A percentile compares a stretch with the other conserved stretches of the same genome.
These are phyloP conservation scores for Mustela lutreola DNA, from an alignment of 2,113 vertebrate species.

Conservation along the genomic window DNA sequence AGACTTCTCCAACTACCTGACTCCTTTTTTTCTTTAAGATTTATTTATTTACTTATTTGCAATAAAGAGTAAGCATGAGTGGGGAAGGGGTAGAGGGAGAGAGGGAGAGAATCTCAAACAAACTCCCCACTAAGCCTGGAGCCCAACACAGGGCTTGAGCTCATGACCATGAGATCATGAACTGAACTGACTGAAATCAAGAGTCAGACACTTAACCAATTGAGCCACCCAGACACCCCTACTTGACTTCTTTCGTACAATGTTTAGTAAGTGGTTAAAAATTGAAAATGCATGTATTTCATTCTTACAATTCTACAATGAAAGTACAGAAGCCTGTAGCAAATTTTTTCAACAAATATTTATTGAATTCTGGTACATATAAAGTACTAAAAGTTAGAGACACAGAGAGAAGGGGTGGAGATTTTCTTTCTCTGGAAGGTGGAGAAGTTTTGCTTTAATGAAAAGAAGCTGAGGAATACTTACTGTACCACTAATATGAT, in stretches of 20 bases:
- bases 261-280: neutral
- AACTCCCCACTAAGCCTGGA: neutral
- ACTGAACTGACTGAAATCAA: neutral
- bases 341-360: constrained; percentile 17
- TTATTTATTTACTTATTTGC: neutral
- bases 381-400: neutral
- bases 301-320: neutral
- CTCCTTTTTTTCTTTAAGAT: neutral
- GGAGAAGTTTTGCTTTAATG: neutral
- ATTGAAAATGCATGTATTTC: neutral
- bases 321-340: neutral
- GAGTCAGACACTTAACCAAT: neutral
- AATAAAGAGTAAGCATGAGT: neutral
- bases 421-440: neutral
- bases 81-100: neutral
- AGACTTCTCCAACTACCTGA: neutral
- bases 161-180: neutral
- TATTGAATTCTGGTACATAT: neutral
- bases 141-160: neutral
- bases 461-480: neutral
- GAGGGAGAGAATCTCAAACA: neutral
- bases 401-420: neutral
- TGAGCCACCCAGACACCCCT: neutral
- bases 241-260: neutral
- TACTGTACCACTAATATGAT: neutral